Evolutionary conservation across 2,888 invertebrate genomes (phyloP).

Genomic region (Shargacucullia verbasci): DNA sequence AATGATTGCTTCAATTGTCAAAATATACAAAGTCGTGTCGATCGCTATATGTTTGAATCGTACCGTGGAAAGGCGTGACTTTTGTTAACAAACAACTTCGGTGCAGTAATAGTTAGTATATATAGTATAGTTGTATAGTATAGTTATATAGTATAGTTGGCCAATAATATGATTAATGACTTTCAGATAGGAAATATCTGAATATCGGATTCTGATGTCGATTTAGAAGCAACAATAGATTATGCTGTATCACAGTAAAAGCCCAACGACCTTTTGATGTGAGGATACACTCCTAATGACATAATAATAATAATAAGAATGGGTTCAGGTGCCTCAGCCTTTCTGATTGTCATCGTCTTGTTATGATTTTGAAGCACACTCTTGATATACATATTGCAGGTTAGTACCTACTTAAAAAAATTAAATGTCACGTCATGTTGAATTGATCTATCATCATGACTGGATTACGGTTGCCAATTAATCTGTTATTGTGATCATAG

Average conservation of each 20-base stretch:
- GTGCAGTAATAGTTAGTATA: not conserved
- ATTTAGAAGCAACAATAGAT: slow-evolving; percentile 8
- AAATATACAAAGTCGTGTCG: slow-evolving; percentile 39
- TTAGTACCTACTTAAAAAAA: too few relatives aligned
- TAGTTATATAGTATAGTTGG: slow-evolving; percentile 9
- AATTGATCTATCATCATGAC: too few relatives aligned
- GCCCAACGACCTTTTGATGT: too few relatives aligned
- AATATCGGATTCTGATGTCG: slow-evolving; percentile 16
- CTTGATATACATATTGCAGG: too few relatives aligned
- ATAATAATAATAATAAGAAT: too few relatives aligned
- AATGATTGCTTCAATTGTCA: slow-evolving; percentile 24
- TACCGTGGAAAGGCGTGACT: slow-evolving; percentile 45
- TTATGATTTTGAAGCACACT: too few relatives aligned
- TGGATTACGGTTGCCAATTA: too few relatives aligned
- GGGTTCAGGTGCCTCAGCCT: too few relatives aligned
- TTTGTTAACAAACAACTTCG: slow-evolving; percentile 28
- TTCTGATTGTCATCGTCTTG: too few relatives aligned
- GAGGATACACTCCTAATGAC: too few relatives aligned
- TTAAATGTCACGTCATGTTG: too few relatives aligned
- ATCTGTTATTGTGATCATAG: too few relatives aligned
- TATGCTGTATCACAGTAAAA: not conserved
- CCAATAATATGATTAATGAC: slow-evolving; percentile 29
- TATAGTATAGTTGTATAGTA: slow-evolving; percentile 18
- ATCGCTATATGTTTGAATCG: slow-evolving; percentile 18
- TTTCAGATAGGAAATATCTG: slow-evolving; percentile 20